Conservation (phyloP, 1,140 invertebrate species). For the Chironomus tepperi region DNA sequence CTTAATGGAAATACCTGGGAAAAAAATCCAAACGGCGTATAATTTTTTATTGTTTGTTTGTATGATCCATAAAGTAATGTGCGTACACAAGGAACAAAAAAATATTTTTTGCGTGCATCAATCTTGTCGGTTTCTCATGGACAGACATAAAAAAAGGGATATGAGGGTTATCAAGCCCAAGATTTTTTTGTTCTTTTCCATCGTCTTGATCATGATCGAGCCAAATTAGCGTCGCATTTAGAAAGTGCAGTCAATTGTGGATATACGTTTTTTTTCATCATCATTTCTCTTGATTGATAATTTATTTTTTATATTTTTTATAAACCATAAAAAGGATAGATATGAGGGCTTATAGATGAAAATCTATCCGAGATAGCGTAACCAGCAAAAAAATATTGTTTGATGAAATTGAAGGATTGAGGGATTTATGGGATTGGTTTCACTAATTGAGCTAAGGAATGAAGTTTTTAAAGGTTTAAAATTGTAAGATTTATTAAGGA, state of each 20-base stretch:
- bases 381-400: too few species aligned
- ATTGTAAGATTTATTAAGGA: too few species aligned
- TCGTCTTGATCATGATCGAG: not conserved
- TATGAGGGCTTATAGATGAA: too few species aligned
- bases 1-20: constrained; percentile 4
- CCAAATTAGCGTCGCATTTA: constrained; percentile 22
- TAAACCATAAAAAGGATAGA: too few species aligned
- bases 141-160: constrained; percentile 4
- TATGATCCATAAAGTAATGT: constrained; percentile 12
- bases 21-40: constrained; percentile 10
- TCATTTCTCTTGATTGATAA: not conserved
- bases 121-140: not conserved
- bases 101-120: not conserved
- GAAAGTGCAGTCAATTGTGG: constrained; percentile 15
- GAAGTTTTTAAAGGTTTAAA: too few species aligned
- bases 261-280: constrained; percentile 3
- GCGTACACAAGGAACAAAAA: not conserved
- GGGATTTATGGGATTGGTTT: too few species aligned
- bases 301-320: too few species aligned
- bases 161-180: not conserved
- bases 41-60: constrained; percentile 18
- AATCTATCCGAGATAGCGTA: too few species aligned
- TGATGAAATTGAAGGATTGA: too few species aligned
- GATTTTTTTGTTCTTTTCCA: not conserved
- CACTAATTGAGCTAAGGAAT: too few species aligned